A percentile compares a stretch with the other conserved stretches of the same genome.
Evolutionary conservation across 2,888 invertebrate genomes (phyloP).

Genomic region (Mylabris sibirica): DNA sequence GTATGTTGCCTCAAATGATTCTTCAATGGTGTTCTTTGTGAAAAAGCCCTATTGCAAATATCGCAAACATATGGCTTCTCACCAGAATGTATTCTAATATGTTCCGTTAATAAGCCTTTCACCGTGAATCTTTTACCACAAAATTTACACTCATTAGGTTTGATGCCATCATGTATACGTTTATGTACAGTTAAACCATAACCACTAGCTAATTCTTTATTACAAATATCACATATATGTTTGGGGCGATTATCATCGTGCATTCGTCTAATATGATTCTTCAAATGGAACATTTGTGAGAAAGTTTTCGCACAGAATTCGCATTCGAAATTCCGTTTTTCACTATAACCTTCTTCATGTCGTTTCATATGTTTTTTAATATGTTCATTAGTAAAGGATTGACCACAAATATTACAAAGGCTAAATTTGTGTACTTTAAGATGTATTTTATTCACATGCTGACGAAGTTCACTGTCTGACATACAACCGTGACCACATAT

Average conservation of each 20-base stretch:
- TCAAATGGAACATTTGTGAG: neutral
- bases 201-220: neutral
- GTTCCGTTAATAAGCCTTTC: conserved; percentile 3
- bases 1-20: too few relatives aligned
- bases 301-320: neutral
- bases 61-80: conserved; percentile 39
- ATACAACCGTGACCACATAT: neutral
- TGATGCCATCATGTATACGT: conserved; percentile 12
- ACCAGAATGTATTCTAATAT: conserved; percentile 47
- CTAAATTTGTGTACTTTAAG: conserved; percentile 16
- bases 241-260: neutral
- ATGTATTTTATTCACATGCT: neutral
- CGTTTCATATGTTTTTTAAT: neutral
- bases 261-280: neutral
- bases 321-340: neutral
- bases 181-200: conserved; percentile 35
- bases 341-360: neutral
- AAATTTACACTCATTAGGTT: conserved; percentile 13
- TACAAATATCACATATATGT: neutral
- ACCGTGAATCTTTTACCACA: conserved; percentile 19
- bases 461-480: neutral
- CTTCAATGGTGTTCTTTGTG: too few relatives aligned
- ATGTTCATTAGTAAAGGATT: neutral
- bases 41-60: conserved; percentile 28
- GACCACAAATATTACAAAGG: neutral